These are phyloP conservation scores for Argyrosomus regius DNA, from an alignment of 2,797 vertebrate species.

Conservation along the genomic window DNA sequence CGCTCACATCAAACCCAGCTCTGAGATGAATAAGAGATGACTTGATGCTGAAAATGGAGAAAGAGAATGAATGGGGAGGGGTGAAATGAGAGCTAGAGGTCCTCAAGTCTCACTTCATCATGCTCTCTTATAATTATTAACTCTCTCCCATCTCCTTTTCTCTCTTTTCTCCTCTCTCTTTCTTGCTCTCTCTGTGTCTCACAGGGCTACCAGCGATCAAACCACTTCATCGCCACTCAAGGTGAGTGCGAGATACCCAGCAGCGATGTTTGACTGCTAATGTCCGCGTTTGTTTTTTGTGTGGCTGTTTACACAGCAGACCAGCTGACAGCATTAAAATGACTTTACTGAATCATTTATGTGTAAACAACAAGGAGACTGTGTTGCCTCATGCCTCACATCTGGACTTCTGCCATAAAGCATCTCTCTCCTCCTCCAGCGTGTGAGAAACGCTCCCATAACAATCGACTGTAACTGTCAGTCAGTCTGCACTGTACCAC, in stretches of 20 bases:
- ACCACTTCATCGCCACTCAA: constrained; percentile 98
- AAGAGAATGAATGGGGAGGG: constrained; percentile 50
- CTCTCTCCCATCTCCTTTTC: constrained; percentile 26
- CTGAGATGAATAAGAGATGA: constrained; percentile 63
- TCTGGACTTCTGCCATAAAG: constrained; percentile 57
- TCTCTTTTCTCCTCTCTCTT: constrained; percentile 1
- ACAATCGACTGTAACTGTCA: constrained; percentile 66
- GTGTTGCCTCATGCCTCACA: constrained; percentile 61
- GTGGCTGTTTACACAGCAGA: constrained; percentile 3
- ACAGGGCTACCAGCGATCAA: constrained; percentile 96
- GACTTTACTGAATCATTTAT: constrained; percentile 68
- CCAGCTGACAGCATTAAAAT: constrained; percentile 45
- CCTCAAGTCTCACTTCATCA: constrained; percentile 44
- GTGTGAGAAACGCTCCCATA: constrained; percentile 38
- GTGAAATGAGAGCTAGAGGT: constrained; percentile 51
- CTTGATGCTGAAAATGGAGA: constrained; percentile 47
- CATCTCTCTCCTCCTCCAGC: constrained; percentile 26
- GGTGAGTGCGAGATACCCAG: constrained; percentile 82
- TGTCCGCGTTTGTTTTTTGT: constrained; percentile 27
- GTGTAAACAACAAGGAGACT: constrained; percentile 50
- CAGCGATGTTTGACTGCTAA: background rate
- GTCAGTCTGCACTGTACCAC: constrained; percentile 51
- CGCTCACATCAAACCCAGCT: constrained; percentile 35
- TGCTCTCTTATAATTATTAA: constrained; percentile 60
- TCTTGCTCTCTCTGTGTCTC: constrained; percentile 34